Evolutionary conservation across 2,888 invertebrate genomes (phyloP).

Genomic region (Lordiphosa fenestrarum): DNA sequence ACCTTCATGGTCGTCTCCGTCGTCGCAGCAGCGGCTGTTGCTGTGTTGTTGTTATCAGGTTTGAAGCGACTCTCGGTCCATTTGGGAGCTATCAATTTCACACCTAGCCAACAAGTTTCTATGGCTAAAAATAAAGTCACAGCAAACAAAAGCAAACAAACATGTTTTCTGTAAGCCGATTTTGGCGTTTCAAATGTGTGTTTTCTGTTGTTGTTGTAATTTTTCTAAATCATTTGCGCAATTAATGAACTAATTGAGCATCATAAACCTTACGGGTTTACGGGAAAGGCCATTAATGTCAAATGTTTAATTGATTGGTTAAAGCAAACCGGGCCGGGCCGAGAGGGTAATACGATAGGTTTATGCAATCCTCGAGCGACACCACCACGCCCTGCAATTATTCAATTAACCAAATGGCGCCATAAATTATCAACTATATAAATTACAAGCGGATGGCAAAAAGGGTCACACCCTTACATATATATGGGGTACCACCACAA

Average conservation of each 20-base stretch:
- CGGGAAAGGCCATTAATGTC: constrained; percentile 11
- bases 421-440: constrained; percentile 69
- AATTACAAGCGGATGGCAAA: constrained; percentile 7
- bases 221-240: constrained; percentile 5
- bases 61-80: constrained; percentile 26
- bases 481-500: too few relatives aligned
- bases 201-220: constrained; percentile 12
- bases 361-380: constrained; percentile 16
- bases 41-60: constrained; percentile 42
- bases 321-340: constrained; percentile 30
- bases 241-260: constrained; percentile 31
- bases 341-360: constrained; percentile 9
- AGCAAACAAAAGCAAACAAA: constrained; percentile 13
- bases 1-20: constrained; percentile 60
- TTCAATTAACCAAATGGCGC: constrained; percentile 74
- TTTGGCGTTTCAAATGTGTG: constrained; percentile 19
- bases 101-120: constrained; percentile 63
- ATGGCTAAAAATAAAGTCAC: constrained; percentile 11
- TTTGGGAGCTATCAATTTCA: constrained; percentile 64
- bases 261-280: constrained; percentile 19
- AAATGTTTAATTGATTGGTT: constrained; percentile 37
- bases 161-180: neutral
- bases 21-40: constrained; percentile 10
- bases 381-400: constrained; percentile 63
- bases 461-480: too few relatives aligned